A percentile compares a stretch with the other conserved stretches of the same genome.
phyloP scores from a whole-genome alignment of 2,113 vertebrate genomes.

The Muscicapa adusta region DNA sequence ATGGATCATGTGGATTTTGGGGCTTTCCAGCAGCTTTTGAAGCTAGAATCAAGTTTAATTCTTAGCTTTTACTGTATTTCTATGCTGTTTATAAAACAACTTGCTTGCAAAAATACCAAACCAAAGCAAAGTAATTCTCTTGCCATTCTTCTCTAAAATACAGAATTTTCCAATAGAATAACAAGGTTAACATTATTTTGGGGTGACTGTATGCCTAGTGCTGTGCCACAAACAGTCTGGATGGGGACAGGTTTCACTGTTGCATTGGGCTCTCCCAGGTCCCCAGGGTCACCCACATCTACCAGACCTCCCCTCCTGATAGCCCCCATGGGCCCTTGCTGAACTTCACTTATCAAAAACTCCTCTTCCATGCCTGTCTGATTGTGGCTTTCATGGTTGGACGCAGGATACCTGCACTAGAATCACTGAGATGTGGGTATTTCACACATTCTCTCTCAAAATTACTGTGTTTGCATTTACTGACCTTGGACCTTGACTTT shows the following conservation, averaged over 20 bases:
- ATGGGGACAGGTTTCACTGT: neutral
- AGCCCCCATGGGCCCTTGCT: rapidly evolving
- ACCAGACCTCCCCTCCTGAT: neutral
- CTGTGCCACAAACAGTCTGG: neutral
- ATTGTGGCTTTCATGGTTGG: slow-evolving; percentile 70
- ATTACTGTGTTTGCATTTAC: neutral
- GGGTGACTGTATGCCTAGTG: neutral
- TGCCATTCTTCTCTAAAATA: neutral
- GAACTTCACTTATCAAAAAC: neutral
- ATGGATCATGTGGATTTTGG: slow-evolving; percentile 75
- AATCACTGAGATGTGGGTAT: neutral
- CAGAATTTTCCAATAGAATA: neutral
- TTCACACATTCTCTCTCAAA: neutral
- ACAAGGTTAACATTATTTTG: neutral
- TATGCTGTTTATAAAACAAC: neutral
- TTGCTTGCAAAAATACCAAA: neutral
- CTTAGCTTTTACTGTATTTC: neutral
- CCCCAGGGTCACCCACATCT: rapidly evolving
- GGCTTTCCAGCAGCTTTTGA: slow-evolving; percentile 76
- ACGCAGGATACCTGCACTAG: slow-evolving; percentile 68
- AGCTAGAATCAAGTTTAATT: slow-evolving; percentile 59
- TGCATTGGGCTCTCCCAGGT: neutral
- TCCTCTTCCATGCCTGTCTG: slow-evolving; percentile 65
- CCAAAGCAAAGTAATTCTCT: neutral
- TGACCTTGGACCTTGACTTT: neutral